Percentiles rank a stretch among this genome's conserved stretches.
Evolutionary conservation across 1,140 invertebrate species (phyloP).

Genomic region (Drosophila prosaltans): DNA sequence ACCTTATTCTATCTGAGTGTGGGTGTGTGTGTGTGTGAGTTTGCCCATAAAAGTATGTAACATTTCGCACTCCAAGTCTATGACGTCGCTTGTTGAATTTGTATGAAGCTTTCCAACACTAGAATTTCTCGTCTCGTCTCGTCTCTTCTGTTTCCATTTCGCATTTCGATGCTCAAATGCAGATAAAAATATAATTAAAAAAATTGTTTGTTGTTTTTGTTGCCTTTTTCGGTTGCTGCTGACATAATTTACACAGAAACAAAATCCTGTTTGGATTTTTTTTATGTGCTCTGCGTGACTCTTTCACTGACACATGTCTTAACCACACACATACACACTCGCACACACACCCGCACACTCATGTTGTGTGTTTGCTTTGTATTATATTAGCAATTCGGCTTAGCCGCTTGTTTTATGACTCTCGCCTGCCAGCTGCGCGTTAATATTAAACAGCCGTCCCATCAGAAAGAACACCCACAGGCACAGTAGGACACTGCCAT

Average conservation of each 20-base stretch:
- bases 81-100: conserved; percentile 28
- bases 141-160: no score
- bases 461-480: conserved; percentile 2
- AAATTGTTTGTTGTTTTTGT: conserved; percentile 38
- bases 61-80: conserved; percentile 39
- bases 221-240: conserved; percentile 28
- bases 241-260: conserved; percentile 61
- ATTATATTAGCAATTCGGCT: conserved; percentile 42
- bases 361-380: conserved; percentile 34
- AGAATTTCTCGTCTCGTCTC: not conserved
- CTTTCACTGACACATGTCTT: conserved; percentile 49
- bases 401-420: conserved; percentile 55
- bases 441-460: conserved; percentile 52
- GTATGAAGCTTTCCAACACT: conserved; percentile 36
- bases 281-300: conserved; percentile 74
- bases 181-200: conserved; percentile 81
- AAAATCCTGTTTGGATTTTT: conserved; percentile 69
- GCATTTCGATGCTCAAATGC: conserved; percentile 41
- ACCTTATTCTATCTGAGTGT: conserved; percentile 12
- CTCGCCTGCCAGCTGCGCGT: conserved; percentile 52
- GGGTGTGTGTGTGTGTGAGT: conserved; percentile 7
- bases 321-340: conserved; percentile 29
- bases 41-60: conserved; percentile 43
- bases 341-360: conserved; percentile 29
- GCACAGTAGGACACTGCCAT: conserved; percentile 14